These are phyloP conservation scores for Oxyura jamaicensis DNA, from an alignment of 2,113 vertebrate genomes.

Conservation along the genomic window DNA sequence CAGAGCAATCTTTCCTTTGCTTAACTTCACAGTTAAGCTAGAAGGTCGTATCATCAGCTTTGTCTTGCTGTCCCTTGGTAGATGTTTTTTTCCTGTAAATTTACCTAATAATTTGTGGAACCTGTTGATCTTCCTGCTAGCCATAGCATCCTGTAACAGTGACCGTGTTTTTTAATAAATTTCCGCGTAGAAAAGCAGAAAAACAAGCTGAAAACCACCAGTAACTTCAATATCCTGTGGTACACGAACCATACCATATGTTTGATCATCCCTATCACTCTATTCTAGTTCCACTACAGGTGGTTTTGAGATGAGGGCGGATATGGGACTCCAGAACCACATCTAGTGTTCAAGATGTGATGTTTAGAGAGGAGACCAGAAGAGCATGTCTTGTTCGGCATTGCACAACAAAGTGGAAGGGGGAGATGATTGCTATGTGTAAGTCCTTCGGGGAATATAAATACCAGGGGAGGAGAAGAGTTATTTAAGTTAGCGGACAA, in stretches of 20 bases:
- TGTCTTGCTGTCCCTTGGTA: neutral
- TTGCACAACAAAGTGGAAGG: neutral
- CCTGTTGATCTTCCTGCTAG: slow-evolving; percentile 16
- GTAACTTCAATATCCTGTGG: neutral
- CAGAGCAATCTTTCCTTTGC: neutral
- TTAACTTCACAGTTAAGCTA: neutral
- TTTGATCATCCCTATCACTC: neutral
- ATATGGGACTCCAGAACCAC: neutral
- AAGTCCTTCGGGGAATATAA: neutral
- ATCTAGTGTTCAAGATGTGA: neutral
- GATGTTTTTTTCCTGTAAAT: neutral
- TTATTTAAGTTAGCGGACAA: slow-evolving; percentile 19
- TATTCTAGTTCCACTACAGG: neutral
- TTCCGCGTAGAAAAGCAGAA: slow-evolving; percentile 9
- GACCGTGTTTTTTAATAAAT: neutral
- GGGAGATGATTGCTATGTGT: neutral
- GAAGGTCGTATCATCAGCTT: neutral
- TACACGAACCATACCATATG: neutral
- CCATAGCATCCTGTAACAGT: neutral
- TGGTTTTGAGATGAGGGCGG: neutral
- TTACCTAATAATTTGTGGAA: slow-evolving; percentile 30
- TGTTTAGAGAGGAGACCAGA: neutral
- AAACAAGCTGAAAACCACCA: neutral
- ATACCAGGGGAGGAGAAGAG: neutral
- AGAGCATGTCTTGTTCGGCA: neutral